Base-by-base conservation (phyloP, 2,113 vertebrate genomes). In the Apaloderma vittatum region DNA sequence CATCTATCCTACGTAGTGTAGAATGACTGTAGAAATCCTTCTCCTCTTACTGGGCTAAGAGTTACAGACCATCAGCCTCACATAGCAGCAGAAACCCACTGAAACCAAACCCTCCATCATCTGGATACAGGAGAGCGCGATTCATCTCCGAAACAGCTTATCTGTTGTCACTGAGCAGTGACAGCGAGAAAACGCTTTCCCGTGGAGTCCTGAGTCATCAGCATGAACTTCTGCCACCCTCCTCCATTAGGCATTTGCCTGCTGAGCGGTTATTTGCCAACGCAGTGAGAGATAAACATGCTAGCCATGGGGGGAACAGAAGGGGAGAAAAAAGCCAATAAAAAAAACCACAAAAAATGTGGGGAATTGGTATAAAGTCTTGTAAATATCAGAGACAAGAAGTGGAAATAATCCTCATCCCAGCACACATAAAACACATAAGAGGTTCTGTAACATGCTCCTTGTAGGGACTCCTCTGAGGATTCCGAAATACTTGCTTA, bases 171-270 rank as follows among this genome's bases (percentile, higher is more conserved):
- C 36, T 40, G 81, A 45, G 40, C 78, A 80, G 36, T 37, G 76
- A 55, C 77, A 70, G 77, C 36, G 32, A 96, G 48, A 94, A 95
- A 92, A 94, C 16, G 32, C 52, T 80, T 76, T 93, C 90, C 95
- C 90, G 88, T 3, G 10, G 92, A 77, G 85, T n/a, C 84, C 54
- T 77, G 77, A 95, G 67, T 94, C 85, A 96, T 61, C 4, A 1
- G 76, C 32, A 71, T 71, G 54, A 96, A 96, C 43, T 95, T 96
- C 71, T 96, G 71, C 40, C 86, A 26, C 54, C 2, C 74, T 83
- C 67, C 24, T 92, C 75, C 86, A 93, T 96, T 66, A 91, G 86
- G 58, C 84, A 68, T 72, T 93, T 84, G 70, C 79, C 92, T 86
- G 62, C 88, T 92, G 80, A 88, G 87, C 23, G 1, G 67, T 80